Percentiles rank a stretch among this genome's conserved stretches.
Conservation (phyloP, 2,797 vertebrate species). For the Gambusia yucatana region DNA sequence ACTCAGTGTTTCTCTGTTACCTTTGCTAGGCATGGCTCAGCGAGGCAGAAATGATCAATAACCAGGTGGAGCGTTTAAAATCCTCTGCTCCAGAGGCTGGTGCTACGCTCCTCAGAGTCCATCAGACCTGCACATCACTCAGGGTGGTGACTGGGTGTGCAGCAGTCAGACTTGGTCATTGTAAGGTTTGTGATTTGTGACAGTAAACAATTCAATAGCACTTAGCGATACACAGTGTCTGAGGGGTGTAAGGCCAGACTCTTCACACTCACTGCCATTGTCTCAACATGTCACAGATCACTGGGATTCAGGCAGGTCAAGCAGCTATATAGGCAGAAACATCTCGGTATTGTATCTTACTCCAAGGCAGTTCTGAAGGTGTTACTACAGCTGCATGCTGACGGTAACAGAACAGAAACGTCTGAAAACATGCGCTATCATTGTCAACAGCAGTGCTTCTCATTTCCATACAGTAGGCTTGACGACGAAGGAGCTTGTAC, state of each 20-base stretch:
- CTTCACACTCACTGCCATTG: constrained; percentile 48
- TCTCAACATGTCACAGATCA: constrained; percentile 66
- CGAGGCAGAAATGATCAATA: constrained; percentile 81
- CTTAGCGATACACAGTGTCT: constrained; percentile 64
- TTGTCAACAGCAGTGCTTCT: constrained; percentile 56
- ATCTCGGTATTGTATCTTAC: constrained; percentile 3
- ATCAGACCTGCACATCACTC: constrained; percentile 58
- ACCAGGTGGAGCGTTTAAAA: constrained; percentile 86
- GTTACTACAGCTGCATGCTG: not conserved
- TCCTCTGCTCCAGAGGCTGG: constrained; percentile 75
- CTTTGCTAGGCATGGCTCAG: constrained; percentile 52
- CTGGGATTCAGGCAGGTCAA: constrained; percentile 41
- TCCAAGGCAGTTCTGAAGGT: not conserved
- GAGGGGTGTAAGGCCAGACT: constrained; percentile 47
- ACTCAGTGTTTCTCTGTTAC: constrained; percentile 46
- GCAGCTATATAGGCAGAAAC: constrained; percentile 17
- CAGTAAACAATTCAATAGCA: constrained; percentile 80
- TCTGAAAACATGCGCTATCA: constrained; percentile 23
- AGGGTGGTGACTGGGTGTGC: constrained; percentile 39
- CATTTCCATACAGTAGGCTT: constrained; percentile 76
- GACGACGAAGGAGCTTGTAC: constrained; percentile 39
- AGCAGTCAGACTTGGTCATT: constrained; percentile 57
- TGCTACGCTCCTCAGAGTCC: constrained; percentile 73
- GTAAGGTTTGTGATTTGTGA: constrained; percentile 75
- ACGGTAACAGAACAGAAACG: constrained; percentile 12